Evolutionary conservation across 2,888 invertebrate species (phyloP).

Genomic region (Drosophila demipolita): DNA sequence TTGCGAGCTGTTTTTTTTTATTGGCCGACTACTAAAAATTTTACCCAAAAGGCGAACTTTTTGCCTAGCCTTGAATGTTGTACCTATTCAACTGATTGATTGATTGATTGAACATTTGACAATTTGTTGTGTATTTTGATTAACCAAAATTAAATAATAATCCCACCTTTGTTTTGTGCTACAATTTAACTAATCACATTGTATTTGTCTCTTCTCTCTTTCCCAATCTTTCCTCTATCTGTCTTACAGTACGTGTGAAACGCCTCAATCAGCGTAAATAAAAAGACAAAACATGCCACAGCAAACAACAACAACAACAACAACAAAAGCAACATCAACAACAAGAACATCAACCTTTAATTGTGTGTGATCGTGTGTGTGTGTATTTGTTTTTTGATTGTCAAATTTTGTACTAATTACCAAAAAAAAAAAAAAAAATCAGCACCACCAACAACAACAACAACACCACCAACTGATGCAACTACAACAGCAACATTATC

Average conservation of each 20-base stretch:
- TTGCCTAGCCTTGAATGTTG: conserved; percentile 64
- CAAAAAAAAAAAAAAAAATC: conserved; percentile 44
- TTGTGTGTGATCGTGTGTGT: conserved; percentile 59
- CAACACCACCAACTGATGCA: conserved; percentile 45
- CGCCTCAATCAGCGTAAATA: conserved; percentile 91
- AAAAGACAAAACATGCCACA: conserved; percentile 65
- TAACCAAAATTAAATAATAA: conserved; percentile 37
- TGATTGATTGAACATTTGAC: conserved; percentile 52
- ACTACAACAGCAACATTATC: conserved; percentile 32
- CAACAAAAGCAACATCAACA: conserved; percentile 49
- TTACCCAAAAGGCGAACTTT: conserved; percentile 9
- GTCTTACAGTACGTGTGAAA: conserved; percentile 95
- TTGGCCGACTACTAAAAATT: conserved; percentile 43
- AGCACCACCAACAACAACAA: conserved; percentile 34
- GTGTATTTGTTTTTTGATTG: conserved; percentile 57
- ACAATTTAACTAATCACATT: conserved; percentile 68
- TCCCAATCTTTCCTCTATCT: conserved; percentile 48
- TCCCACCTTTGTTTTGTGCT: conserved; percentile 29
- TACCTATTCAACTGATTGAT: conserved; percentile 41
- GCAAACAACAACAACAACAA: conserved; percentile 39
- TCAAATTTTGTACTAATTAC: conserved; percentile 63
- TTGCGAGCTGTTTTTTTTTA: conserved; percentile 31
- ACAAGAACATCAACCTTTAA: conserved; percentile 50
- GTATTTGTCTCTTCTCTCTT: conserved; percentile 69
- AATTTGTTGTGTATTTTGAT: conserved; percentile 50